Evolutionary conservation across 2,888 invertebrate genomes (phyloP).

Genomic region (Notocelia uddmanniana): DNA sequence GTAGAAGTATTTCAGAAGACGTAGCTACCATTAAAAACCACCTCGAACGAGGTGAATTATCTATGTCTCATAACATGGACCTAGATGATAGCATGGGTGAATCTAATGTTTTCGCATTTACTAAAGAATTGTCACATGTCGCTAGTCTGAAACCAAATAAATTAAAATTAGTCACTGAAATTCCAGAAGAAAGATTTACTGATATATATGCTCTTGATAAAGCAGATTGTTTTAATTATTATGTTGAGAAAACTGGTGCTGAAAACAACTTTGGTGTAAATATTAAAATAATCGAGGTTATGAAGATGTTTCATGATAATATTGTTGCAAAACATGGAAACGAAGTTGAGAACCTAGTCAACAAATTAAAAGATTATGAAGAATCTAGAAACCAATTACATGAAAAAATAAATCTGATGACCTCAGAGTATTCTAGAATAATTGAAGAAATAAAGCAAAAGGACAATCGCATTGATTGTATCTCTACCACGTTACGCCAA

Average conservation of each 20-base stretch:
- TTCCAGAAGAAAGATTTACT: constrained; percentile 59
- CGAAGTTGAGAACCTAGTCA: constrained; percentile 72
- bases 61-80: constrained; percentile 65
- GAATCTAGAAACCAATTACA: constrained; percentile 61
- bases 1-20: constrained; percentile 75
- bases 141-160: constrained; percentile 54
- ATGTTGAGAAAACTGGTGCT: constrained; percentile 64
- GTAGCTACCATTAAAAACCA: constrained; percentile 78
- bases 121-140: constrained; percentile 55
- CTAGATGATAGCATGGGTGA: constrained; percentile 72
- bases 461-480: constrained; percentile 54
- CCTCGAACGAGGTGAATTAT: constrained; percentile 68
- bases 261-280: constrained; percentile 59
- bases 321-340: constrained; percentile 67
- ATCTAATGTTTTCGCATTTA: constrained; percentile 56
- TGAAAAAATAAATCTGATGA: constrained; percentile 56
- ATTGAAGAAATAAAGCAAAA: constrained; percentile 61
- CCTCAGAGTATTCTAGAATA: constrained; percentile 56
- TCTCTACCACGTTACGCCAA: constrained; percentile 57
- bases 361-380: constrained; percentile 70
- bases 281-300: constrained; percentile 70
- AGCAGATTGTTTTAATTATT: constrained; percentile 70
- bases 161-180: constrained; percentile 57
- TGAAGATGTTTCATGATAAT: constrained; percentile 71
- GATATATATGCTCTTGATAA: constrained; percentile 69